Evolutionary conservation across 1,140 invertebrate genomes (phyloP).

Genomic region (Nephila pilipes): DNA sequence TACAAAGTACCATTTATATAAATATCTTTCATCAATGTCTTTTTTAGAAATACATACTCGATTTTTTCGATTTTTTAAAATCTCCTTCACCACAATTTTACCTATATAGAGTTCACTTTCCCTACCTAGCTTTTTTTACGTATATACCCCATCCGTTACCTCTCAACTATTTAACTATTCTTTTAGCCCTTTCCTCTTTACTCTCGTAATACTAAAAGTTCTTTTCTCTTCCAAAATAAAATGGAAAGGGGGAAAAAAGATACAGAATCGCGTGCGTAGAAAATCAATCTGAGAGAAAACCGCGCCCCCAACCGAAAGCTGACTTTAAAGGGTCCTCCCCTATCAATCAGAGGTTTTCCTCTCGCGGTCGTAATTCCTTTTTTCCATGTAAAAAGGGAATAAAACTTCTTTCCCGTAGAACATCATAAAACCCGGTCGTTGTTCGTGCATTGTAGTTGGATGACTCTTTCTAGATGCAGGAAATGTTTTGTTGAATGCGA

Average conservation of each 20-base stretch:
- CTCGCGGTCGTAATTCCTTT: conserved; percentile 25
- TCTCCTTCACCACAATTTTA: too few relatives aligned
- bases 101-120: too few relatives aligned
- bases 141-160: neutral
- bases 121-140: neutral
- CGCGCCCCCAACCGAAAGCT: neutral
- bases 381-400: conserved; percentile 41
- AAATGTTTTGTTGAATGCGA: conserved; percentile 35
- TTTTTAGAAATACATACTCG: too few relatives aligned
- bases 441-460: conserved; percentile 26
- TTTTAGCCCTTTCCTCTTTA: neutral
- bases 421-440: conserved; percentile 34
- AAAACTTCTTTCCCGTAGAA: conserved; percentile 29
- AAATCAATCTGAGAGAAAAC: conserved; percentile 26
- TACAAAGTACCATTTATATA: too few relatives aligned
- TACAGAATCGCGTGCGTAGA: neutral
- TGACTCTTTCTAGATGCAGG: conserved; percentile 15
- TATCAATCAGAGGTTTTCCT: conserved; percentile 35
- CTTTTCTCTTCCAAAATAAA: neutral
- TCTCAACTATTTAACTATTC: neutral
- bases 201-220: neutral
- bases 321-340: conserved; percentile 37
- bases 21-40: too few relatives aligned
- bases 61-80: too few relatives aligned
- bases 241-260: neutral